phyloP scores from a whole-genome alignment of 2,797 vertebrate species.

The Eulemur coronatus region DNA sequence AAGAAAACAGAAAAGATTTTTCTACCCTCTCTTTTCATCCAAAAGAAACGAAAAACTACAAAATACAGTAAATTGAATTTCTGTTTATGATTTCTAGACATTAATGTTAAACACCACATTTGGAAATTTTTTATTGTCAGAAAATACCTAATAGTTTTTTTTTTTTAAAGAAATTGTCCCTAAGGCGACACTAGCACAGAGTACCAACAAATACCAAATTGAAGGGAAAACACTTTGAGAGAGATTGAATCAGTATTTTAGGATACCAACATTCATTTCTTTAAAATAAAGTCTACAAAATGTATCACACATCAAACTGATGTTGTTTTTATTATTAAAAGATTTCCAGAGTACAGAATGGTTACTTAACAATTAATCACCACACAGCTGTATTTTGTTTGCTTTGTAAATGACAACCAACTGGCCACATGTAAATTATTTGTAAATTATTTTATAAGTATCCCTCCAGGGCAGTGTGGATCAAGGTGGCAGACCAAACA shows the following conservation, averaged over 20 bases:
- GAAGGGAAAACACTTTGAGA: neutral
- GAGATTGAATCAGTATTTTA: neutral
- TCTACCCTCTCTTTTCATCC: neutral
- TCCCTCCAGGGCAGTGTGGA: neutral
- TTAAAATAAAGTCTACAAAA: slow-evolving; percentile 26
- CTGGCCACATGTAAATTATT: slow-evolving; percentile 25
- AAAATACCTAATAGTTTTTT: neutral
- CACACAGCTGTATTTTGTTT: neutral
- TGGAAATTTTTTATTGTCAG: neutral
- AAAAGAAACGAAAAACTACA: neutral
- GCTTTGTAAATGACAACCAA: slow-evolving; percentile 4
- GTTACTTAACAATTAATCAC: neutral
- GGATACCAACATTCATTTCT: neutral
- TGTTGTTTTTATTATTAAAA: slow-evolving; percentile 11
- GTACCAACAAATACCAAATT: neutral
- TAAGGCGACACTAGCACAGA: neutral
- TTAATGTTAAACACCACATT: neutral
- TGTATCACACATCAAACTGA: neutral
- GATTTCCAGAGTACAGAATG: neutral
- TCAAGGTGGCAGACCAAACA: neutral
- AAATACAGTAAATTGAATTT: neutral
- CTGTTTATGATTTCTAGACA: neutral
- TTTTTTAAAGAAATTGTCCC: slow-evolving; percentile 11
- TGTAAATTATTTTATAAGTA: slow-evolving; percentile 7
- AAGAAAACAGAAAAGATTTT: neutral